These are phyloP conservation scores for Micromussa lordhowensis DNA, from an alignment of 92 coral and sea anemone species.

Conservation along the genomic window DNA sequence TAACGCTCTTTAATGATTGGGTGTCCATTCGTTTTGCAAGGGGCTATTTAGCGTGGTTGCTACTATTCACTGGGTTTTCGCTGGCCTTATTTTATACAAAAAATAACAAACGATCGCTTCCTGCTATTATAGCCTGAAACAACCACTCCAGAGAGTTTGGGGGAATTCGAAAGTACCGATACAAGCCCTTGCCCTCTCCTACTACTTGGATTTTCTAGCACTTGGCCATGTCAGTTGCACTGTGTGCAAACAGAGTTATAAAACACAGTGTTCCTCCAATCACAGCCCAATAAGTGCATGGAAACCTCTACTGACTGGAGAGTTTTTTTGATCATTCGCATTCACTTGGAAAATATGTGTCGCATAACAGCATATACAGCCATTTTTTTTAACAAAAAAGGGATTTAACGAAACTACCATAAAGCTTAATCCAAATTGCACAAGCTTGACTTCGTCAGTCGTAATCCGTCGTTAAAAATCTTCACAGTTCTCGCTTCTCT, in stretches of 20 bases:
- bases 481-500: background rate
- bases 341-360: background rate
- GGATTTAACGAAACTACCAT: background rate
- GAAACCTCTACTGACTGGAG: background rate
- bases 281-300: background rate
- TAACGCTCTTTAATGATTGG: too few relatives aligned
- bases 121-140: background rate
- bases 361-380: background rate
- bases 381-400: background rate
- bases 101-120: background rate
- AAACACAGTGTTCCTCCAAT: background rate
- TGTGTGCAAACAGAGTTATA: background rate
- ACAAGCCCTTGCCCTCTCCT: background rate
- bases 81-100: background rate
- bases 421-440: background rate
- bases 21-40: too few relatives aligned
- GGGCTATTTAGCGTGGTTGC: background rate
- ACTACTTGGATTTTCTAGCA: background rate
- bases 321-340: background rate
- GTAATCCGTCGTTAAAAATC: background rate
- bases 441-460: background rate
- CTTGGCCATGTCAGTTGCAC: background rate
- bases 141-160: background rate
- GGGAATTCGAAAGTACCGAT: background rate
- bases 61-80: background rate